These are phyloP conservation scores for Linnaemya tessellans DNA, from an alignment of 2,888 invertebrate species.

Conservation along the genomic window DNA sequence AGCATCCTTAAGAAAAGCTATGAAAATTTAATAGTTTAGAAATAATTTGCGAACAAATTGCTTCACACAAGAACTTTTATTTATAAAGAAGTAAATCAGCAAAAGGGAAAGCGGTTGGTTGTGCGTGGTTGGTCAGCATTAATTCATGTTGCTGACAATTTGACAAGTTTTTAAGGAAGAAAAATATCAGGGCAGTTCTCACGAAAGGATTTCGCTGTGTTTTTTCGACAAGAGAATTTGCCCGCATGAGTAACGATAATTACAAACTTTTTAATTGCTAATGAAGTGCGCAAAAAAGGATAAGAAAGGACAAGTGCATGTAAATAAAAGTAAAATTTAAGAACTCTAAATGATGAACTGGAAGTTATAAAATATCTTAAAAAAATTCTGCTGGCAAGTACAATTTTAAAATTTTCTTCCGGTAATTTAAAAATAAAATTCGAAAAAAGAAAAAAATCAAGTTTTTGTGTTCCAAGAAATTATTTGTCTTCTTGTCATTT, in stretches of 20 bases:
- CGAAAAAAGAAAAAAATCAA: too few relatives aligned
- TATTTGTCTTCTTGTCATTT: too few relatives aligned
- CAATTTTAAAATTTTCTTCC: too few relatives aligned
- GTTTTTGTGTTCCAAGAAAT: too few relatives aligned
- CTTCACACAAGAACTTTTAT: background rate
- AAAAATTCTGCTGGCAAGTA: too few relatives aligned
- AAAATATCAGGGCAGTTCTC: background rate
- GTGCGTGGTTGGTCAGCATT: conserved; percentile 16
- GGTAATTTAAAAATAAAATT: too few relatives aligned
- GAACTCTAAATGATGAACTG: too few relatives aligned
- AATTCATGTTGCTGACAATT: conserved; percentile 30
- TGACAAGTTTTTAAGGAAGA: background rate
- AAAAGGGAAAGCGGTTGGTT: background rate
- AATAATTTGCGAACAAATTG: background rate
- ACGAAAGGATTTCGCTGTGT: background rate
- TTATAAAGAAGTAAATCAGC: background rate
- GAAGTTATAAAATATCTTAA: too few relatives aligned
- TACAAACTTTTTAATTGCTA: background rate
- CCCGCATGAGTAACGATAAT: background rate
- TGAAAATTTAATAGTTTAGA: background rate
- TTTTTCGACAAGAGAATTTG: background rate
- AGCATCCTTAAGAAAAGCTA: background rate
- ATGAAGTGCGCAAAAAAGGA: background rate
- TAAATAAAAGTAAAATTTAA: too few relatives aligned
- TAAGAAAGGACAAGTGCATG: too few relatives aligned